Evolutionary conservation across 2,113 vertebrate species (phyloP).

Genomic region (Coreoperca whiteheadi): DNA sequence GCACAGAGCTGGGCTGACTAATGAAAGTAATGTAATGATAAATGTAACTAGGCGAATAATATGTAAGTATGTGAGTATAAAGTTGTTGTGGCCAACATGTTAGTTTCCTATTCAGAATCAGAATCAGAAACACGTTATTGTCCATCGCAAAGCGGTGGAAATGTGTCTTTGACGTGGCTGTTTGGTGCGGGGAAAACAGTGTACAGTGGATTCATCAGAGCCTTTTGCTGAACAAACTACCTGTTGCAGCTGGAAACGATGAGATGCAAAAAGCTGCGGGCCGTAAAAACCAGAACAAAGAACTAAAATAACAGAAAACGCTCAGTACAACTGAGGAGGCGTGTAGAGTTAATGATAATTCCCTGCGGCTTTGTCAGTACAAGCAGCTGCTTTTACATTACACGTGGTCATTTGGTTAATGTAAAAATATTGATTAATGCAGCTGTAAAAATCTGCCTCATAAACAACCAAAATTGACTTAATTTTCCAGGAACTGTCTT

Average conservation of each 20-base stretch:
- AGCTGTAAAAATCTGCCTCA: conserved; percentile 31
- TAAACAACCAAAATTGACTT: neutral
- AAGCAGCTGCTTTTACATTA: neutral
- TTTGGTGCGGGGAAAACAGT: neutral
- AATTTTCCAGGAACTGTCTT: conserved; percentile 47
- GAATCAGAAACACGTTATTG: no score
- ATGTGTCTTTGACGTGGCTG: no score
- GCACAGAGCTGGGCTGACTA: no score
- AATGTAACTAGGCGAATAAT: neutral
- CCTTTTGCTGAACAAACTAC: neutral
- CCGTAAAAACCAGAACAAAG: neutral
- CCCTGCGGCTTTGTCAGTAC: neutral
- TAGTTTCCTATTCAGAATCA: no score
- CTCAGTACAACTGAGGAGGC: neutral
- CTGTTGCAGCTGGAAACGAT: neutral
- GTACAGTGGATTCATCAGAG: neutral
- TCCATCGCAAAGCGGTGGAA: no score
- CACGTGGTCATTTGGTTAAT: neutral
- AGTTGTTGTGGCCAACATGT: neutral
- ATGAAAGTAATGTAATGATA: neutral
- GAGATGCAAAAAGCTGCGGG: neutral
- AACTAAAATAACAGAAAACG: neutral
- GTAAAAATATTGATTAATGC: neutral
- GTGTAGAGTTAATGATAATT: neutral
- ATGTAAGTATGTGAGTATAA: neutral